Percentiles rank a stretch among this genome's conserved stretches.
phyloP scores from a whole-genome alignment of 1,140 invertebrate species.

The Drosophila saltans region DNA sequence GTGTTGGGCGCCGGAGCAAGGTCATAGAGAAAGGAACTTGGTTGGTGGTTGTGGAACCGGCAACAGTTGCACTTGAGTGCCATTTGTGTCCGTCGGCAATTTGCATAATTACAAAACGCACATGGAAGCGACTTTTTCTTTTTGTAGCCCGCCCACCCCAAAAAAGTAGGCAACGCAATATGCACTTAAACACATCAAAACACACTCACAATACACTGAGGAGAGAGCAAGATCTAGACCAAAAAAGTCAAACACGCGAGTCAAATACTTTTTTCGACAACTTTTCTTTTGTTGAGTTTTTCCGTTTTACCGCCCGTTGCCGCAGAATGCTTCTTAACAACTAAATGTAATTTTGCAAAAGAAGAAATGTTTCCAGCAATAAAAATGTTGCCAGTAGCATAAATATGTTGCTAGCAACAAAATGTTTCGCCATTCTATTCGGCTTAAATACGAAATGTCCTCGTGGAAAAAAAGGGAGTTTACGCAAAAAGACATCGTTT shows the following conservation, averaged over 20 bases:
- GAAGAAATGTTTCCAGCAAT: constrained; percentile 24
- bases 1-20: constrained; percentile 35
- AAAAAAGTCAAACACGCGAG: neutral
- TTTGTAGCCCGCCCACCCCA: constrained; percentile 12
- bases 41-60: constrained; percentile 20
- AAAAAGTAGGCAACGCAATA: constrained; percentile 42
- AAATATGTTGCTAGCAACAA: too few species aligned
- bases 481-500: constrained; percentile 8
- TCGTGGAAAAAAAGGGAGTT: neutral
- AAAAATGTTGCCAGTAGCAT: neutral
- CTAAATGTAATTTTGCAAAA: constrained; percentile 73
- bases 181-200: constrained; percentile 23
- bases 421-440: too few species aligned
- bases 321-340: constrained; percentile 77
- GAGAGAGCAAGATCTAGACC: constrained; percentile 21
- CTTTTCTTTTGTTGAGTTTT: constrained; percentile 23
- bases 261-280: neutral
- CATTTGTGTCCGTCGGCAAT: constrained; percentile 58
- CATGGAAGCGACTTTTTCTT: constrained; percentile 52
- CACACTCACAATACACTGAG: constrained; percentile 8
- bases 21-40: constrained; percentile 45
- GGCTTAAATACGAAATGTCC: constrained; percentile 10
- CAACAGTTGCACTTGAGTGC: constrained; percentile 76
- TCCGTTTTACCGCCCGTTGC: constrained; percentile 70
- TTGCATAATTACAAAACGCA: constrained; percentile 77